Base-by-base conservation (phyloP, 2,797 vertebrate genomes). In the Acrocephalus scirpaceus region DNA sequence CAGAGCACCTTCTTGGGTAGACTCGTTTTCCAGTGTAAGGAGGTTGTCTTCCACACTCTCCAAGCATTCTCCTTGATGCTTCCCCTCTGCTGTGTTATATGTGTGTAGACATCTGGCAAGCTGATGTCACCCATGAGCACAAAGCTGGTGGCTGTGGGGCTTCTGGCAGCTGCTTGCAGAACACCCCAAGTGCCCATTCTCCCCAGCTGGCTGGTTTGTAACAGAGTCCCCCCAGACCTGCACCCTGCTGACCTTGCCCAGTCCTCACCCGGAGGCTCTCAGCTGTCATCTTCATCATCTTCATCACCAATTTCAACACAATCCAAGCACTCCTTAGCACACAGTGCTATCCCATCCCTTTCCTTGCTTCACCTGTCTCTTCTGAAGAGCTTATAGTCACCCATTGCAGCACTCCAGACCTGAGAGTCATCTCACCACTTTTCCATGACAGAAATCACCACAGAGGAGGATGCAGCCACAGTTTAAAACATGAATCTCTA, bases 111-210 rank as follows among this genome's bases (percentile, higher is more conserved):
- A 25, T 13, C 19, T 86, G 53, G 8, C 19, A 21, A 51, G 45
- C 11, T n/a, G 60, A 20, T 0, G 0, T 16, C 1, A 2, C 6
- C 38, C 11, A 10, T n/a, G 38, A 29, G 38, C 19, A 23, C 13
- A 29, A 51, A 19, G 44, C 42, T 34, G 25, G 30, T 25, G 34
- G 30, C 16, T 4, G 3, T 20, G 21, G n/a, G 20, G 22, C 13
- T 66, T 38, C 32, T 38, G 51, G 44, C 36, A 57, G 27, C 22
- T 8, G 7, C 36, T 23, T 51, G 54, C 27, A 67, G 38, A 53
- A 51, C 0, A 0, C 21, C 29, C 25, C 20, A 9, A 11, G n/a
- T 25, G 29, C 25, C 11, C 0, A 0, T 34, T 45, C 2, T 3
- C 21, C 45, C 38, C 5, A 19, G 45, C 13, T 45, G 38, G n/a